Evolutionary conservation across 1,140 invertebrate genomes (phyloP), one percentile per base, ranked within the genome.

Genomic region (Apis laboriosa): DNA sequence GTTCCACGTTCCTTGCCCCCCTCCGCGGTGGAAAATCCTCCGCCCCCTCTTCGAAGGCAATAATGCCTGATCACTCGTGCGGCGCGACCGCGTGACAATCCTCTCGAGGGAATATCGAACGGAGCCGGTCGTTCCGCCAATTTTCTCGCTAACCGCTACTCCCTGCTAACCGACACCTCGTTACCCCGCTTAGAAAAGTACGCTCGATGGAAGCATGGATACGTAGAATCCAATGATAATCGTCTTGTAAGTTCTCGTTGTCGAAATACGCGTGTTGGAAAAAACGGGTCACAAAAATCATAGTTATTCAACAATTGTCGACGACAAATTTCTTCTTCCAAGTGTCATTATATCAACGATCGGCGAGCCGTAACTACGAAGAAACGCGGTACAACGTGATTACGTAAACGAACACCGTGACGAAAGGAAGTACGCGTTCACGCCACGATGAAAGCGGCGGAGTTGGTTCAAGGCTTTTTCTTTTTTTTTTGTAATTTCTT

Each of bases 141-240:
- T 87, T 87, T 86, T 87, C 86, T 83, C 86, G 82, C 80, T 78
- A 76, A 64, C 71, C 80, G 67, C 49, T 58, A 56, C 63, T 64
- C 72, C 60, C 66, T 71, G 49, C 55, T 49, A 34, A 4, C 60
- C 67, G 64, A 68, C 43, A 43, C 66, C 77, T 86, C 86, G 80
- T 87, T 87, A 87, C 86, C 86, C 74, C 85, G 64, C 71, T 55
- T 79, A 64, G 66, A 87, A 86, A 87, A 86, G 76, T 83, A 60
- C 80, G 24, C 43, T 61, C n/a, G 73, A 76, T 58, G 68, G 43
- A 13, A 24, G 13, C 56, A n/a, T 2, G 61, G 49, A 58, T 49
- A 13, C 58, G 56, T 34, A 34, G 34, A 3, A 75, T 61, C n/a
- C 34, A 24, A 58, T 28, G 51, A 15, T 66, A 75, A 81, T 76